Evolutionary conservation across 2,113 vertebrate species (phyloP), one percentile per base, ranked within the genome.

Genomic region (Eurypyga helias): DNA sequence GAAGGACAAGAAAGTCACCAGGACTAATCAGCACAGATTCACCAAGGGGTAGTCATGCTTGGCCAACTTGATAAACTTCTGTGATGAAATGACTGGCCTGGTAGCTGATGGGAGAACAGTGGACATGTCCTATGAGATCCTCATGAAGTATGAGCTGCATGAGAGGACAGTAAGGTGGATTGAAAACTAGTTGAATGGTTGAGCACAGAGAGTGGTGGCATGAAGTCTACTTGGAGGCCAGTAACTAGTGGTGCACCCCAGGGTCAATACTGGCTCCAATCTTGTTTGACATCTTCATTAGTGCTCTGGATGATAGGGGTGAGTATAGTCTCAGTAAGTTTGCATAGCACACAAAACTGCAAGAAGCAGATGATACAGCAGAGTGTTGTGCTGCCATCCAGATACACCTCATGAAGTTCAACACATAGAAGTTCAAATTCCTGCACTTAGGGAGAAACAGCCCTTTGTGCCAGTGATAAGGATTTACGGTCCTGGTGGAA

Each of bases 41-140:
- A 78, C 2, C 7, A 48, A 61, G 24, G 10, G 52, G 9, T 31
- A 69, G 25, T 36, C 67, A 80, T 19, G 25, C 13, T 46, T 64
- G 72, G 75, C 29, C 29, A 75, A 52, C 9, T 2, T 64, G 11
- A 51, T 62, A 64, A 80, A 64, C 2, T 36, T 72, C 18, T 38
- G 23, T 46, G 34, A 89, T 25, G 3, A 87, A 87, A 67, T 58
- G 13, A 87, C 15, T 48, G 34, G 23, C 11, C 45, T 77, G 31
- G 16, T 6, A 85, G 55, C 21, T 51, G 41, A 49, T 28, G 4
- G 10, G 4, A 72, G 17, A 60, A 38, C 25, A 83, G 21, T 33
- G 20, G 7, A 73, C 17, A 52, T 1, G 1, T 43, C 29, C 7
- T 5, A 0, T 28, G 55, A 15, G 14, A 46, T 24, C 13, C 38